Base-by-base conservation (phyloP, 2,888 invertebrate species). In the Drosophila ezoana region DNA sequence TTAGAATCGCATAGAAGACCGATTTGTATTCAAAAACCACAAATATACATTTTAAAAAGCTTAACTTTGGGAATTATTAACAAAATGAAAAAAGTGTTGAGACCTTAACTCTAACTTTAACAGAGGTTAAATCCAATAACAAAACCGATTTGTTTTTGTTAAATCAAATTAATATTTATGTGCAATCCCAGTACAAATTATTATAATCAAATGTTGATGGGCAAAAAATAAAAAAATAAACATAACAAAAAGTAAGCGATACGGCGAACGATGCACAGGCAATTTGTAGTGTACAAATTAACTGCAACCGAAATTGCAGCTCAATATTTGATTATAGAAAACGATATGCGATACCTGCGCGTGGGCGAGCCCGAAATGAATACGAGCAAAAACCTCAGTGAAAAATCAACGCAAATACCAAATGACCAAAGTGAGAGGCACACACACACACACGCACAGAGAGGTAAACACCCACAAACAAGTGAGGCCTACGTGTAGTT, bases 251-350 rank as follows among this genome's bases (percentile, higher is more conserved):
- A 2, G 18, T 1, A 18, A 72, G 59, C 37, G 59, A 72, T 64
- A 71, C 43, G 65, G 54, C 38, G 40, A 57, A 41, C 37, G 49
- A 13, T 28, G 66, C 23, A n/a, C 68, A n/a, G 9, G 20, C 41
- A 62, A 56, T 72, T 77, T 65, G 45, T 43, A 40, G 37, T 33
- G 58, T 38, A 48, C 76, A 79, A 86, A 79, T 80, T 82, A 76
- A 79, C 83, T 79, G 76, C 60, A 60, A 59, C 68, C 67, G 66
- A 81, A 83, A 76, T 76, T 78, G 79, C 76, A 67, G 76, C 66
- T 72, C 88, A 87, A 85, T 82, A 82, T 82, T 82, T 88, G 88
- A 82, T 82, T 85, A 82, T 76, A 76, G 82, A 71, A 69, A 69
- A 63, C 83, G 85, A 79, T 74, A 78, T 65, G 72, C 49, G 56